A percentile compares a stretch with the other conserved stretches of the same genome.
phyloP scores from a whole-genome alignment of 1,140 invertebrate species.

The Phymorhynchus buccinoides region DNA sequence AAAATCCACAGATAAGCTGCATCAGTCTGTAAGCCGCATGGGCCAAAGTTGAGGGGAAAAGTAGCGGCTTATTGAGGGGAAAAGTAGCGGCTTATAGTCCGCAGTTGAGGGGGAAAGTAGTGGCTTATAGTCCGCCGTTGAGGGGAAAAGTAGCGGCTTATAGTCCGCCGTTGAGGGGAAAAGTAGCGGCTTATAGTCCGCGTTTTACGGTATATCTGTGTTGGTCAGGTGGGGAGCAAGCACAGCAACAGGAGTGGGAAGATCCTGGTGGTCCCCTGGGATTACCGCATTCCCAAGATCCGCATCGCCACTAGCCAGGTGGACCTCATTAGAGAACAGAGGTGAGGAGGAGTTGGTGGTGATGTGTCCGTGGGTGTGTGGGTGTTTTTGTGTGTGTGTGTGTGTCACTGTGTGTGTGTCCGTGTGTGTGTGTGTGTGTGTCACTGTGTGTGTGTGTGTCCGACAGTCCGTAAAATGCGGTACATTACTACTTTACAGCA shows the following conservation, averaged over 20 bases:
- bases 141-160: too few species aligned
- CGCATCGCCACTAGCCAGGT: constrained; percentile 69
- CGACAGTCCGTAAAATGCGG: background rate
- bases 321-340: constrained; percentile 64
- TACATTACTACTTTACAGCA: too few species aligned
- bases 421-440: background rate
- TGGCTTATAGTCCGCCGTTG: too few species aligned
- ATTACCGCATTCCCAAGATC: constrained; percentile 72
- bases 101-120: too few species aligned
- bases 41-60: too few species aligned
- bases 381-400: background rate
- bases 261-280: constrained; percentile 71
- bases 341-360: constrained; percentile 44
- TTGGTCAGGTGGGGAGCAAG: constrained; percentile 44
- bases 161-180: too few species aligned
- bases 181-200: too few species aligned
- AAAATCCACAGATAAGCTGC: too few species aligned
- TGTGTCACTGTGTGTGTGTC: background rate
- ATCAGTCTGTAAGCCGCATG: too few species aligned
- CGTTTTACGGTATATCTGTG: background rate
- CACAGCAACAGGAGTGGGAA: constrained; percentile 59
- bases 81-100: too few species aligned
- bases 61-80: too few species aligned
- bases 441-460: background rate
- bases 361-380: background rate